Evolutionary conservation across 1,140 invertebrate species (phyloP).

Genomic region (Dreissena polymorpha): DNA sequence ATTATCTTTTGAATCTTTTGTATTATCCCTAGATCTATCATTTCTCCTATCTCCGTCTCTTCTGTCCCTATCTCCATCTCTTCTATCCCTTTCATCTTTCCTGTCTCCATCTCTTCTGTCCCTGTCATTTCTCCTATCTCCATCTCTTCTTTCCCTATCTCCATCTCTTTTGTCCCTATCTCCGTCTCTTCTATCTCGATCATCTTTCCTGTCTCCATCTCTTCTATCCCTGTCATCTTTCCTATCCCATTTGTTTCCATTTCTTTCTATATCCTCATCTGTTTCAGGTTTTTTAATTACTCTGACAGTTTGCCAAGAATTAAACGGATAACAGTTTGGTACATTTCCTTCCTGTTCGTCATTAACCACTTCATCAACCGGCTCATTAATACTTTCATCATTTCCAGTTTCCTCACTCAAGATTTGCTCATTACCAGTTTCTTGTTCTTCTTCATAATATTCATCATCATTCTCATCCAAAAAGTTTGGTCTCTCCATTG

Average conservation of each 20-base stretch:
- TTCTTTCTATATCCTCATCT: not conserved
- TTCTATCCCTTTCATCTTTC: slow-evolving; percentile 46
- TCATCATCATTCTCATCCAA: slow-evolving; percentile 52
- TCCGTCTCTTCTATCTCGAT: slow-evolving; percentile 20
- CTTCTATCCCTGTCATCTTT: not conserved
- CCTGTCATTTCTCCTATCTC: not conserved
- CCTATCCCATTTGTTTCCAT: not conserved
- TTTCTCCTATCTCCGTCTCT: slow-evolving; percentile 56
- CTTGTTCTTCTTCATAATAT: slow-evolving; percentile 48
- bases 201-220: slow-evolving; percentile 30
- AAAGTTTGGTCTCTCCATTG: slow-evolving; percentile 21
- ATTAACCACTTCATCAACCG: not conserved
- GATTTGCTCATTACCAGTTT: slow-evolving; percentile 30
- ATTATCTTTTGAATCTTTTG: slow-evolving; percentile 43
- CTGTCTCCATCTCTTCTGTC: slow-evolving; percentile 26
- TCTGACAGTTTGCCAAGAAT: slow-evolving; percentile 18
- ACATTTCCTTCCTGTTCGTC: not conserved
- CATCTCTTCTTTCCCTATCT: slow-evolving; percentile 45
- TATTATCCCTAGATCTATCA: slow-evolving; percentile 36
- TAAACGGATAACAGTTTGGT: slow-evolving; percentile 26
- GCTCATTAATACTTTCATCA: slow-evolving; percentile 1
- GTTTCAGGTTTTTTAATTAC: not conserved
- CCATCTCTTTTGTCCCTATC: slow-evolving; percentile 13
- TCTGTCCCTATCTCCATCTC: slow-evolving; percentile 69
- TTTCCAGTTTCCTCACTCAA: not conserved